These are phyloP conservation scores for Leptestheria dahalacensis DNA, from an alignment of 1,140 invertebrate species.

Conservation along the genomic window DNA sequence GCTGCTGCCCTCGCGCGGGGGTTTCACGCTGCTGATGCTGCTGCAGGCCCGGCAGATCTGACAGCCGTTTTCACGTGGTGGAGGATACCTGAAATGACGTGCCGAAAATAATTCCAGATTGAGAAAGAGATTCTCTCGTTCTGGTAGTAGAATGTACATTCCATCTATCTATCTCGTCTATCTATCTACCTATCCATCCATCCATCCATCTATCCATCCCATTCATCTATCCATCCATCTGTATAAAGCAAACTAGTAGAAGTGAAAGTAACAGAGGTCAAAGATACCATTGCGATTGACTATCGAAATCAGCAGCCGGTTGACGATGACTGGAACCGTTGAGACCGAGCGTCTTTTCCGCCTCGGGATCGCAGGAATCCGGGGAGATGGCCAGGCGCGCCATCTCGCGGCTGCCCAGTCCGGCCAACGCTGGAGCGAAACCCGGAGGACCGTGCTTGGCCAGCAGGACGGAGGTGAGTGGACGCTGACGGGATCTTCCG, in stretches of 20 bases:
- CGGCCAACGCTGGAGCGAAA: conserved; percentile 10
- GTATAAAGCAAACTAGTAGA: no score
- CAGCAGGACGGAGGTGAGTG: conserved; percentile 8
- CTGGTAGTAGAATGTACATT: no score
- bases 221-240: no score
- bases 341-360: background rate
- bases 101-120: no score
- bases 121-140: no score
- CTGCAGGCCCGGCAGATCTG: background rate
- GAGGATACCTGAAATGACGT: no score
- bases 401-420: conserved; percentile 2
- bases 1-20: background rate
- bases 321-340: background rate
- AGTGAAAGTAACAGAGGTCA: no score
- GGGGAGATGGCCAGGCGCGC: background rate
- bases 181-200: no score
- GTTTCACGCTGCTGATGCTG: background rate
- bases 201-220: no score
- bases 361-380: background rate
- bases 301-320: background rate
- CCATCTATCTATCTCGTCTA: no score
- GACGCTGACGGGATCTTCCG: conserved; percentile 36
- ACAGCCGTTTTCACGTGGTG: no score
- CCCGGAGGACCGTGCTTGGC: conserved; percentile 12
- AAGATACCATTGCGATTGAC: background rate